Evolutionary conservation across 2,113 vertebrate species (phyloP), one percentile per base, ranked within the genome.

Genomic region (Malurus cyaneus): DNA sequence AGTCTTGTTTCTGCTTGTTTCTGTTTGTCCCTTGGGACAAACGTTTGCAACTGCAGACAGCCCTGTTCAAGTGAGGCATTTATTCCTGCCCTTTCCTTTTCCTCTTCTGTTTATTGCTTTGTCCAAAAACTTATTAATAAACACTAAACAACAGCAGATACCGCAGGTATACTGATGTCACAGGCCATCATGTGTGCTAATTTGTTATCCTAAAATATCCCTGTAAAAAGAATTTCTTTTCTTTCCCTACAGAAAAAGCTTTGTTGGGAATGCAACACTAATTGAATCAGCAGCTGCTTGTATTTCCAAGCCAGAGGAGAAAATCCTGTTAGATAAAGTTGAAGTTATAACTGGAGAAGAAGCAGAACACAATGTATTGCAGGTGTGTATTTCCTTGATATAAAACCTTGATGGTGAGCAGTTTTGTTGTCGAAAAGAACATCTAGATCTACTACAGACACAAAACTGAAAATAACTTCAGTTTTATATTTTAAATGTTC

Each of bases 321-420:
- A 97, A 96, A 98, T 97, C 88, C 89, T 98, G 64, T 97, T 98
- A 84, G 97, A 98, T 91, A 97, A 98, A 95, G 96, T 98, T 73
- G 94, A 98, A 92, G 91, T 98, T 69, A 80, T 97, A 95, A 99
- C 98, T 59, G 98, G 98, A 64, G 98, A 99, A 88, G 98, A 99
- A 96, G 85, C 96, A 71, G 98, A 99, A 94, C 96, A 98, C 78
- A 99, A 99, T 53, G 98, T 99, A 17, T 91, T 99, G 78, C 98
- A 98, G 98, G 98, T 99, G 36, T 74, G 96, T 96, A 50, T 80
- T 91, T 69, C 65, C 47, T 49, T 49, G 47, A 49, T 23, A 50
- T 78, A 47, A 76, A 85, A 29, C 25, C 36, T 65, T 74, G 23
- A 72, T 31, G 12, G 13, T 56, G 17, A 88, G 15, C 50, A 56